These are phyloP conservation scores for Eulemur mongoz DNA, from an alignment of 2,797 vertebrate genomes.

Conservation along the genomic window DNA sequence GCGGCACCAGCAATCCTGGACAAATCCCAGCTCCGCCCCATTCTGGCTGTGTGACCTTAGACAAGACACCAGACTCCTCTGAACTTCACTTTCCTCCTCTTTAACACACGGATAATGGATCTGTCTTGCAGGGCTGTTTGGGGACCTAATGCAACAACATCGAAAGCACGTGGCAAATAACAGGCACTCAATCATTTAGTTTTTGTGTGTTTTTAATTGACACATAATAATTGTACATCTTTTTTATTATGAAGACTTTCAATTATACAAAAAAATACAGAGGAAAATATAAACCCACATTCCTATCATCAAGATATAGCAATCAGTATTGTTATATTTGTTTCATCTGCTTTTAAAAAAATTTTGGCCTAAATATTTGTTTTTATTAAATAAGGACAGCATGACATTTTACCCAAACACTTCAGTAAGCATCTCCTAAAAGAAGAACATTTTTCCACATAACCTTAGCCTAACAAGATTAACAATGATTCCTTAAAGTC, in stretches of 20 bases:
- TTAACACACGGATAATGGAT: background rate
- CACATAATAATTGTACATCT: background rate
- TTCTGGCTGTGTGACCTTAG: background rate
- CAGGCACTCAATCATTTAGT: background rate
- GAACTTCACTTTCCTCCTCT: background rate
- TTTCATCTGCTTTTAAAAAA: background rate
- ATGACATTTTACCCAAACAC: background rate
- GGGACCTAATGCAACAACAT: background rate
- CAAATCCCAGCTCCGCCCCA: background rate
- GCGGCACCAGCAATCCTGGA: too few relatives aligned
- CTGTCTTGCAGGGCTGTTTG: background rate
- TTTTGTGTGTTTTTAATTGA: background rate
- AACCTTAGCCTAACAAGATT: background rate
- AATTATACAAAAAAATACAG: background rate
- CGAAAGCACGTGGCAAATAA: background rate
- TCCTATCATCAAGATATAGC: background rate
- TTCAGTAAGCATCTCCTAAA: background rate
- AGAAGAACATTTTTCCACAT: background rate
- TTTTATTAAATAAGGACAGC: background rate
- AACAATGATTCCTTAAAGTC: background rate
- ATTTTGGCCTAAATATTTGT: background rate
- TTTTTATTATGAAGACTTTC: background rate
- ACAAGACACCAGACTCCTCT: background rate
- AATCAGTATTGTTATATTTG: background rate
- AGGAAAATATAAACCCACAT: background rate